Evolutionary conservation across 1,140 invertebrate genomes (phyloP).

Genomic region (Drepana arcuata): DNA sequence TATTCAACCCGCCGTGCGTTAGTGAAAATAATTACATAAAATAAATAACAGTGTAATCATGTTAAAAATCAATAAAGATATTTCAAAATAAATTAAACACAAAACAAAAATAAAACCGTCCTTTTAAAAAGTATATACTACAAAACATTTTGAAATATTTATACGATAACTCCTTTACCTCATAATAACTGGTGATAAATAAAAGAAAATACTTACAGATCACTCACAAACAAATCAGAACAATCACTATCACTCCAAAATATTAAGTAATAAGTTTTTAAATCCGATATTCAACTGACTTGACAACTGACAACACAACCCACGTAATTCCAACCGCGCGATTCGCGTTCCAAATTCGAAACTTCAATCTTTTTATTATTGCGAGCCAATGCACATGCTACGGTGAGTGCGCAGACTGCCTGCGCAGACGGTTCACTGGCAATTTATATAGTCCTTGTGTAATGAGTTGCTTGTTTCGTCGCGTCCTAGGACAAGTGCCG

Average conservation of each 20-base stretch:
- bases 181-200: background rate
- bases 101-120: no score
- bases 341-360: constrained; percentile 3
- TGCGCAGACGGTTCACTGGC: constrained; percentile 18
- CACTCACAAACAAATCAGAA: constrained; percentile 1
- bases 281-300: no score
- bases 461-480: constrained; percentile 16
- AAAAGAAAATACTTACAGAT: constrained; percentile 2
- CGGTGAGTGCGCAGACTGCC: constrained; percentile 25
- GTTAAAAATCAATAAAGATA: no score
- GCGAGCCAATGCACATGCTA: constrained; percentile 24
- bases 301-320: no score
- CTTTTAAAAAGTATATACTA: no score
- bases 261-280: constrained; percentile 1
- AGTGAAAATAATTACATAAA: no score
- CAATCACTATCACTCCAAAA: constrained; percentile 3
- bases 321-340: constrained; percentile 21
- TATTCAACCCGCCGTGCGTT: no score
- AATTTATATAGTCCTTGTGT: constrained; percentile 40
- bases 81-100: no score
- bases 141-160: no score
- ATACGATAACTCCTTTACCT: no score
- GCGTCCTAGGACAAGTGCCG: constrained; percentile 17
- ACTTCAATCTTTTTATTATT: constrained; percentile 17
- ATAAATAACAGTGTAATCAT: no score